Percentiles rank a stretch among this genome's conserved stretches.
Evolutionary conservation across 1,140 invertebrate species (phyloP).

Genomic region (Saccostrea echinata): DNA sequence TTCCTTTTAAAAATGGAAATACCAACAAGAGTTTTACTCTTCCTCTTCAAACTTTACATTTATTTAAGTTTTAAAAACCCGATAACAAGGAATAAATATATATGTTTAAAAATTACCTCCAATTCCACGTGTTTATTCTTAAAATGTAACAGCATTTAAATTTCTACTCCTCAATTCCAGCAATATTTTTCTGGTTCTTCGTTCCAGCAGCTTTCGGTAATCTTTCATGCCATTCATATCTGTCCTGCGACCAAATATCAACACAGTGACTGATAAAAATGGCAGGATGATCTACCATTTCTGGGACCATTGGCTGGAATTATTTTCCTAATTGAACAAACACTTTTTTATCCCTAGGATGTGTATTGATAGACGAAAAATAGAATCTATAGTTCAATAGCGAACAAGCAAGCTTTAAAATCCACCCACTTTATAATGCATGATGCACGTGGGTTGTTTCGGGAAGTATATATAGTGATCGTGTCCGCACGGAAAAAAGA

Average conservation of each 20-base stretch:
- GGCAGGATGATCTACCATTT: conserved; percentile 21
- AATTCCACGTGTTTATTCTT: background rate
- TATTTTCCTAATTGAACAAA: background rate
- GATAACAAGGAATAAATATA: background rate
- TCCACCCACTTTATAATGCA: conserved; percentile 33
- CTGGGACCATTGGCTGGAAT: background rate
- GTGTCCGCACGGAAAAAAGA: conserved; percentile 32
- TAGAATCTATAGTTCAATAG: background rate
- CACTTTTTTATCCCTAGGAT: background rate
- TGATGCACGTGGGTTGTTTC: conserved; percentile 25
- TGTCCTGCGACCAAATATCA: background rate
- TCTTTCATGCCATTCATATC: conserved; percentile 31
- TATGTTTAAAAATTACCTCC: background rate
- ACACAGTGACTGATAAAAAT: conserved; percentile 36
- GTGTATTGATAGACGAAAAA: background rate
- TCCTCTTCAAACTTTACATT: background rate
- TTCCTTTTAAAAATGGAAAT: conserved; percentile 17
- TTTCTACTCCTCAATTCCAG: background rate
- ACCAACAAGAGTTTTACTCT: conserved; percentile 13
- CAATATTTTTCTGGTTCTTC: background rate
- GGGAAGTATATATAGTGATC: conserved; percentile 1
- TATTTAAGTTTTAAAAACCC: too few relatives aligned
- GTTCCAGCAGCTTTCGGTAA: background rate
- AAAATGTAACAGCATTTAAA: too few relatives aligned
- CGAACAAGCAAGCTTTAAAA: conserved; percentile 3